phyloP scores from a whole-genome alignment of 2,113 vertebrate genomes.

The Gambusia affinis region DNA sequence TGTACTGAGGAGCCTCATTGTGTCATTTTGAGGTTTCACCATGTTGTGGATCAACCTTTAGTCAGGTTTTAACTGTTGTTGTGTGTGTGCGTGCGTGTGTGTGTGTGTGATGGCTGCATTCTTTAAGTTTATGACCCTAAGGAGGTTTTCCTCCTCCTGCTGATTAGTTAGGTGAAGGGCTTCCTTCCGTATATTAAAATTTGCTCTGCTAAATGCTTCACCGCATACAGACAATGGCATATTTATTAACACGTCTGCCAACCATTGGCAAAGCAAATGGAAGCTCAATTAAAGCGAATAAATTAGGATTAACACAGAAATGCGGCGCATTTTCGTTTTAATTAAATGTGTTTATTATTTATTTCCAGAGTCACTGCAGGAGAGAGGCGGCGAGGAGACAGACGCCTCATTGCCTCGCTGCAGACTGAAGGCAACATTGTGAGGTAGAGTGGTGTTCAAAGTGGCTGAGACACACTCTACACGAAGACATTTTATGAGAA shows the following conservation, averaged over 20 bases:
- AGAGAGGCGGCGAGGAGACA: constrained; percentile 19
- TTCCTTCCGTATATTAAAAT: constrained; percentile 67
- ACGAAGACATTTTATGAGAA: constrained; percentile 34
- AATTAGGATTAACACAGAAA: constrained; percentile 81
- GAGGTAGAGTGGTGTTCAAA: constrained; percentile 21
- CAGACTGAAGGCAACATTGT: constrained; percentile 27
- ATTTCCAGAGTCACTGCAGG: constrained; percentile 60
- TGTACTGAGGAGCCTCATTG: neutral
- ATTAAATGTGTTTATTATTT: constrained; percentile 83
- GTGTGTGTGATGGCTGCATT: neutral
- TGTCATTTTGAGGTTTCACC: neutral
- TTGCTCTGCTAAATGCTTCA: constrained; percentile 73
- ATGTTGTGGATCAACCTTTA: neutral
- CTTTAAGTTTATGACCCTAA: constrained; percentile 55
- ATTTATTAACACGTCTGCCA: constrained; percentile 76
- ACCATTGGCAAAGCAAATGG: constrained; percentile 72
- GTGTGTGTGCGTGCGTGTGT: neutral
- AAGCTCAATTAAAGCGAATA: constrained; percentile 79
- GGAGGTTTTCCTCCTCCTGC: constrained; percentile 52
- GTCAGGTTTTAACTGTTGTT: neutral
- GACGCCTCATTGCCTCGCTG: constrained; percentile 45
- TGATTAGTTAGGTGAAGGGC: constrained; percentile 71
- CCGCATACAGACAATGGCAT: constrained; percentile 72
- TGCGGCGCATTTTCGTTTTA: constrained; percentile 77
- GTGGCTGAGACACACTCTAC: constrained; percentile 18